Percentiles rank a stretch among this genome's conserved stretches.
These are phyloP conservation scores for Lepilemur septentrionalis DNA, from an alignment of 2,797 vertebrate genomes.

Conservation along the genomic window DNA sequence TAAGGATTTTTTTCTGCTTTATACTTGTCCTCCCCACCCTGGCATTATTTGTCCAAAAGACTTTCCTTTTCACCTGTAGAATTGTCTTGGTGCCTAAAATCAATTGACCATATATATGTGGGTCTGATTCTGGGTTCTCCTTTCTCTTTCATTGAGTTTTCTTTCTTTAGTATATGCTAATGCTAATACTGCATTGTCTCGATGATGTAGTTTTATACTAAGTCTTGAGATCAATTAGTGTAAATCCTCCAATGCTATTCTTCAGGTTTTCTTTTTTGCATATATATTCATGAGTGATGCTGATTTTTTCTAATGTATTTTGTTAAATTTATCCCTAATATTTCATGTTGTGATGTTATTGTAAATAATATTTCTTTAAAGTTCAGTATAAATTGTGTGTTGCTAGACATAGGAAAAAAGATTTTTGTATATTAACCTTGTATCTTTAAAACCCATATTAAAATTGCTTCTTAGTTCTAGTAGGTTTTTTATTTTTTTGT, in stretches of 20 bases:
- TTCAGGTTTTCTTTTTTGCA: background rate
- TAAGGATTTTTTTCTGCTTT: background rate
- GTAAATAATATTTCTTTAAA: background rate
- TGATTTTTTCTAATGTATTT: background rate
- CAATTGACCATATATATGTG: background rate
- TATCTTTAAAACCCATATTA: background rate
- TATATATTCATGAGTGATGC: background rate
- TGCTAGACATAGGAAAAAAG: background rate
- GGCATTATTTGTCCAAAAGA: background rate
- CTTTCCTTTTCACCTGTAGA: background rate
- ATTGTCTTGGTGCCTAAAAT: background rate
- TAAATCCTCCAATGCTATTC: background rate
- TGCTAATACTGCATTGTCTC: background rate
- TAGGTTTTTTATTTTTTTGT: background rate
- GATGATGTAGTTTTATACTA: background rate
- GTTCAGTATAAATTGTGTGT: background rate
- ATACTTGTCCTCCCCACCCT: too few species aligned
- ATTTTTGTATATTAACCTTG: background rate
- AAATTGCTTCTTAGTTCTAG: background rate
- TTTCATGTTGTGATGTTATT: background rate
- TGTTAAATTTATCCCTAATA: background rate
- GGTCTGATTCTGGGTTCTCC: background rate
- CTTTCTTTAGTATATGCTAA: background rate
- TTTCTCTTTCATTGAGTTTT: background rate
- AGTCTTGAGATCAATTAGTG: background rate